Base-by-base conservation (phyloP, 2,797 vertebrate species). In the Pseudochromis fuscus region DNA sequence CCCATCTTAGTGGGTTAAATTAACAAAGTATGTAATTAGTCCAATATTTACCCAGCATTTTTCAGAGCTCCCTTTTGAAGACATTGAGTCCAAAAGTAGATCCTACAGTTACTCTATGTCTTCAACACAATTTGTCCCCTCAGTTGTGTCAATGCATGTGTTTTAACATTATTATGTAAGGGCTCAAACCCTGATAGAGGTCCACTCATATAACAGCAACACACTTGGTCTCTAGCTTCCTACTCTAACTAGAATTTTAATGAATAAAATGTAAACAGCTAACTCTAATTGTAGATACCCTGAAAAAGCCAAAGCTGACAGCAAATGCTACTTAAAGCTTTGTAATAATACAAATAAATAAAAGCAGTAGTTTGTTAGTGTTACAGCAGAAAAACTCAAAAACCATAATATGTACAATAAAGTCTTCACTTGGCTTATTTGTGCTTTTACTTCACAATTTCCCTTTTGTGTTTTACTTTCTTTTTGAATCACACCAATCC, bases 261-360 rank as follows among this genome's bases (percentile, higher is more conserved):
- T 57, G 16, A 51, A 24, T 48, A 3, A 62, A n/a, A 67, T 64
- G 33, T 42, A 33, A 75, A 75, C 51, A 55, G 13, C 35, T 59
- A 37, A 13, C 23, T 60, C 30, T 52, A 37, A n/a, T 33, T 38
- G 13, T 50, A 4, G 3, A n/a, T 31, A 27, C 23, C 46, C 57
- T 61, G 6, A 64, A 28, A 30, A 7, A 65, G 1, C 16, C 18
- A 46, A n/a, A 28, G 16, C 10, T 58, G 31, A 24, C 59, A 61
- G 37, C 46, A 28, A 71, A 58, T 19, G 8, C 46, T 52, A 37
- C 40, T 45, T 58, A 15, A 44, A 44, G 8, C 40, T 44, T 44
- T 19, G 10, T 21, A n/a, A 7, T 42, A 9, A n/a, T 30, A 72
- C 24, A 69, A 77, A 85, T 84, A 85, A 79, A 84, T 82, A 62